Evolutionary conservation across 2,888 invertebrate species (phyloP).

Genomic region (Plebejus anna): DNA sequence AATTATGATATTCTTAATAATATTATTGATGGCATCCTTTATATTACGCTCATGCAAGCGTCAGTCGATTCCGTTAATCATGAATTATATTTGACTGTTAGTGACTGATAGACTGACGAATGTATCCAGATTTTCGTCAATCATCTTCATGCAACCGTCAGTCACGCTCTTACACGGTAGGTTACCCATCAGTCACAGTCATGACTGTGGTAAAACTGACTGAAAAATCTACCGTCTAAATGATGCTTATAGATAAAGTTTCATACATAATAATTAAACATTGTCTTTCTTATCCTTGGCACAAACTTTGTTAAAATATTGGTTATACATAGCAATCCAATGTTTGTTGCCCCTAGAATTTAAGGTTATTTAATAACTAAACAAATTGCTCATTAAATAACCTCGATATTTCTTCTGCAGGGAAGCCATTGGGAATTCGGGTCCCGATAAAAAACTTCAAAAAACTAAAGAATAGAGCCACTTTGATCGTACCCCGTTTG

Average conservation of each 20-base stretch:
- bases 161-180: too few relatives aligned
- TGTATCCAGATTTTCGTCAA: too few relatives aligned
- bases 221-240: too few relatives aligned
- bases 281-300: neutral
- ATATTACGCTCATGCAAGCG: too few relatives aligned
- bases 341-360: neutral
- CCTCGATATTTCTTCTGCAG: neutral
- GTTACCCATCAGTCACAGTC: too few relatives aligned
- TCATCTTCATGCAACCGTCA: too few relatives aligned
- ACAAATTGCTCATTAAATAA: neutral
- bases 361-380: neutral
- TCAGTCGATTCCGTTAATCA: too few relatives aligned
- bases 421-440: neutral
- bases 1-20: neutral
- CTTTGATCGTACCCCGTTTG: constrained; percentile 26
- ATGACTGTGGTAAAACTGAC: too few relatives aligned
- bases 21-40: neutral
- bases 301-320: neutral
- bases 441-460: neutral
- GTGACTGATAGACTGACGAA: too few relatives aligned
- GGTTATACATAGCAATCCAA: neutral
- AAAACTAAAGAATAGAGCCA: constrained; percentile 23
- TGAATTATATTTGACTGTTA: too few relatives aligned
- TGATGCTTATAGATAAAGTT: neutral
- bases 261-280: neutral